Base-by-base conservation (phyloP, 2,888 invertebrate genomes). In the Chelonus formosanus region DNA sequence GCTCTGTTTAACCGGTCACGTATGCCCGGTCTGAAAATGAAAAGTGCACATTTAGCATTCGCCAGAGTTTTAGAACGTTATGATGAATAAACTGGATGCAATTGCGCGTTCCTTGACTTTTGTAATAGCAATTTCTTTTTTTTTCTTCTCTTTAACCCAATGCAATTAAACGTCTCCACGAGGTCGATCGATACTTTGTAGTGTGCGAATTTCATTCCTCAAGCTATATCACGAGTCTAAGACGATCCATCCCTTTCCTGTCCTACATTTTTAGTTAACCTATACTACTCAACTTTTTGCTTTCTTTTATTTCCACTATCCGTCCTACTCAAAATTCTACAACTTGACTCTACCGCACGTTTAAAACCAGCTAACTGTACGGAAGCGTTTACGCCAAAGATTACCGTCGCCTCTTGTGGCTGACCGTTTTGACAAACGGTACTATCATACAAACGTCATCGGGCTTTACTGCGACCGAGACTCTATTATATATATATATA, bases 371-470 rank as follows among this genome's bases (percentile, higher is more conserved):
- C 43, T 78, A 78, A 77, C 76, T 77, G 78, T 78, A 76, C 68
- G 76, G 69, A 58, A 69, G 71, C 76, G 76, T 77, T 78, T 75
- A 75, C 73, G 76, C 75, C 76, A 77, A 74, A 76, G 77, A 78
- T 79, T 78, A 75, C 74, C 76, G 43, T 59, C 55, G 53, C 59
- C 40, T 56, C 52, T 59, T 64, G 61, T 66, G 60, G 65, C 60
- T 71, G 74, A 79, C 79, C 78, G 76, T 80, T 79, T 81, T 80
- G 77, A 79, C 74, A 79, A 80, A 80, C 80, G 80, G 80, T 81
- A 80, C 80, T 78, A 75, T 71, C 61, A 62, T 56, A 66, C 50
- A 50, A 57, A 45, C 61, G 57, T 62, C 62, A 52, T 50, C 56
- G 43, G 50, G 56, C 56, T 61, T 43, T 35, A 58, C 57, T 50